Evolutionary conservation across 2,888 invertebrate genomes (phyloP), one percentile per base, ranked within the genome.

Genomic region (Oeneis ivallda): DNA sequence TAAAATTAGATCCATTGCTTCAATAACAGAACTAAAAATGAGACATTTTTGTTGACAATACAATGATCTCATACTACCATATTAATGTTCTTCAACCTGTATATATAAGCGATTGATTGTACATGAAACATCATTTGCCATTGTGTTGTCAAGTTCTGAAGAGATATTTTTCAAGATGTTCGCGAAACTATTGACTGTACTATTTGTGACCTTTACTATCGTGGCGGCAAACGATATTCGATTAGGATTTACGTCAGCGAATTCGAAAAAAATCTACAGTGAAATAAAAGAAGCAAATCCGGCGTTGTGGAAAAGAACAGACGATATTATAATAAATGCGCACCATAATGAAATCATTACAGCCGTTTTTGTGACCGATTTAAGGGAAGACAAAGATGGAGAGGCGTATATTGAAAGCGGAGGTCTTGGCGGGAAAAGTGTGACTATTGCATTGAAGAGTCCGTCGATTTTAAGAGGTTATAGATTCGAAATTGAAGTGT

Each of bases 401-500:
- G 84, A 87, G 62, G 84, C 85, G 0, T 79, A 67, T 10, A 80
- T 92, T 0, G 79, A 83, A 59, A 84, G 78, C 50, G 91, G 91
- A 0, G 90, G 90, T 0, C 67, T 90, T 19, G 90, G 89, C 0
- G 75, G 72, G 2, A 84, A 80, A 15, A 83, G 76, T 75, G 90
- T 90, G 1, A 86, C 86, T 0, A 76, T 91, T 4, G 80, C 72
- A 0, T 54, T 92, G 53, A 85, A 85, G 47, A 90, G 89, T 68
- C 89, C 90, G 0, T 75, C 81, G 0, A 76, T 89, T 32, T 71
- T 92, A 6, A 76, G 89, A 69, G 91, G 90, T 0, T 90, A 88
- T 65, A 86, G 79, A 60, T 91, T 91, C 65, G 72, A 78, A 67
- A 76, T 92, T 10, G 87, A 89, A 73, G 89, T 91, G 13, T 91